Evolutionary conservation across 2,797 vertebrate species (phyloP), one percentile per base, ranked within the genome.

Genomic region (Bradypodion pumilum): DNA sequence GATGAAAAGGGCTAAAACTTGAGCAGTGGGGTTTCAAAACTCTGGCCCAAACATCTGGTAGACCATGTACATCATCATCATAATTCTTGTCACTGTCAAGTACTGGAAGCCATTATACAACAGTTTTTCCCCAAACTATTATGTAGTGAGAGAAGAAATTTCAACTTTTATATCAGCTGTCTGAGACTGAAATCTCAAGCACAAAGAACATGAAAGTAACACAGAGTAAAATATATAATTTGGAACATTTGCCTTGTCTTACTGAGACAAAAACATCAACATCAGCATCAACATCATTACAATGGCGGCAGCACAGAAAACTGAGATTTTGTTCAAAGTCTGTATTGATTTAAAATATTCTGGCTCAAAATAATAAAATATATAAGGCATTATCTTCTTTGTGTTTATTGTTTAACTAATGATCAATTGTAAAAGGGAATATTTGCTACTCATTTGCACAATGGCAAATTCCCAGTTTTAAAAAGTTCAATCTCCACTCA

Each of bases 191-290:
- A 37, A 16, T 35, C 35, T 32, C 35, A 19, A 74, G 10, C 76
- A 91, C 81, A 91, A 89, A 92, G 87, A 88, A 91, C 83, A 87
- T 85, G 76, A 88, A 91, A 91, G 68, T 85, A 87, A 44, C 79
- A 89, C n/a, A 81, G 52, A 80, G 76, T 76, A 87, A 90, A 91
- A 87, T 75, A 87, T 88, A 96, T 95, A 96, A 97, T 96, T 96
- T 97, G 92, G 88, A 96, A 95, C 97, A 97, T 97, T 95, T 97
- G 97, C 94, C 91, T 91, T 95, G 96, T 94, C 89, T 94, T 96
- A 96, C 91, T 93, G 92, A 89, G 94, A 92, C 94, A 37, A 86
- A 81, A 68, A 6, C 66, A 68, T 68, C 21, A 95, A 95, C 94
- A 86, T 86, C 21, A 95, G 95, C 94, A 86, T 86, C 77, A 56